phyloP scores from a whole-genome alignment of 2,113 vertebrate genomes.

The Neolamprologus tretocephalus region DNA sequence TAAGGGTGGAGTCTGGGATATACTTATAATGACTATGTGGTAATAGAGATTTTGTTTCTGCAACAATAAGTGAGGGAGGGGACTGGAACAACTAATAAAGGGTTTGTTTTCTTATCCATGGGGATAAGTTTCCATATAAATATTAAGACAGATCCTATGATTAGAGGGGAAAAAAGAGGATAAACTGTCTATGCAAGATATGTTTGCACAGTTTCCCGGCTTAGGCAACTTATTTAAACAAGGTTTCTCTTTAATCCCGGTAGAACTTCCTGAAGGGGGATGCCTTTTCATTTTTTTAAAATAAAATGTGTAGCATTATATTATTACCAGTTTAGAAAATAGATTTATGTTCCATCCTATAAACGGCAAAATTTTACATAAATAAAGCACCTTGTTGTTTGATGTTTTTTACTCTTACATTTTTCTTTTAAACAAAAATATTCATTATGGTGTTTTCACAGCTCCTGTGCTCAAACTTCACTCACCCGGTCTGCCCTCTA shows the following conservation, averaged over 20 bases:
- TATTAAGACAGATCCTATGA: background rate
- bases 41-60: background rate
- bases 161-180: background rate
- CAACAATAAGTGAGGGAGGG: background rate
- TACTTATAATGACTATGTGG: background rate
- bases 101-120: background rate
- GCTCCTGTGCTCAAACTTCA: background rate
- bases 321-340: background rate
- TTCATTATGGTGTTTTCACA: background rate
- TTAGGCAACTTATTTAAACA: background rate
- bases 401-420: background rate
- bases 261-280: background rate
- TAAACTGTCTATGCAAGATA: background rate
- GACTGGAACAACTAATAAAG: background rate
- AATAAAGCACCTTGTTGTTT: background rate
- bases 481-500: conserved; percentile 61
- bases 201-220: background rate
- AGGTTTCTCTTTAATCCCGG: background rate
- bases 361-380: background rate
- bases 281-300: background rate
- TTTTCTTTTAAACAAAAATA: background rate
- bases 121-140: background rate
- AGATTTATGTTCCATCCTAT: background rate
- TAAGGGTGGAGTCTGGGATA: conserved; percentile 1
- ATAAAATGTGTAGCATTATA: background rate